These are phyloP conservation scores for Rhopilema esculentum DNA, from an alignment of 30 jellyfish, hydroid and myxozoan species.

Conservation along the genomic window DNA sequence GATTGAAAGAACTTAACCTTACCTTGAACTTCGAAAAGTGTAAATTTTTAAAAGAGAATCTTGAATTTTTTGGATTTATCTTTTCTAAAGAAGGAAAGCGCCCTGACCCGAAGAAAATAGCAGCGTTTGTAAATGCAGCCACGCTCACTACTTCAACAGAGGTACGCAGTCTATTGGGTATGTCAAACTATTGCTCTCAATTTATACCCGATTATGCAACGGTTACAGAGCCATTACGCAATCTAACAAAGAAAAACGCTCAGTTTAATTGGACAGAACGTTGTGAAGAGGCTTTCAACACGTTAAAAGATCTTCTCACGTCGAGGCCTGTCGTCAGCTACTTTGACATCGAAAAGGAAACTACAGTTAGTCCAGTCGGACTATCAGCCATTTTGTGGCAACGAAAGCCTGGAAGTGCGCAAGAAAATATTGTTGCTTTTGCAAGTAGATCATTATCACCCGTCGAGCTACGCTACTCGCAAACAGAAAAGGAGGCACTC, in stretches of 20 bases:
- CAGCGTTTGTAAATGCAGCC: slow-evolving; percentile 40
- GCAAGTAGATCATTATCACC: slow-evolving; percentile 6
- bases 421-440: slow-evolving; percentile 24
- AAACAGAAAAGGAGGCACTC: slow-evolving; percentile 41
- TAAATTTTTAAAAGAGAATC: slow-evolving; percentile 18
- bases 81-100: slow-evolving; percentile 12
- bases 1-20: slow-evolving; percentile 6
- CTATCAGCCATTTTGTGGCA: slow-evolving; percentile 37
- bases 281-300: slow-evolving; percentile 8
- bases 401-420: background rate
- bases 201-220: slow-evolving; percentile 37
- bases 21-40: slow-evolving; percentile 22
- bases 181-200: slow-evolving; percentile 38
- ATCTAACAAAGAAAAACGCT: slow-evolving; percentile 27
- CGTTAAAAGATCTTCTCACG: slow-evolving; percentile 8
- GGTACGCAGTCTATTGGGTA: slow-evolving; percentile 46
- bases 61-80: slow-evolving; percentile 25
- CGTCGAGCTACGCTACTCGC: slow-evolving; percentile 62
- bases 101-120: slow-evolving; percentile 52
- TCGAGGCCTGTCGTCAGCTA: slow-evolving; percentile 34
- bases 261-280: slow-evolving; percentile 10
- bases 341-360: slow-evolving; percentile 31
- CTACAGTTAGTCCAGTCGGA: slow-evolving; percentile 45
- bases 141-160: slow-evolving; percentile 20
- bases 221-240: slow-evolving; percentile 40